phyloP scores from a whole-genome alignment of 2,888 invertebrate genomes.

The Antheraea assamensis region DNA sequence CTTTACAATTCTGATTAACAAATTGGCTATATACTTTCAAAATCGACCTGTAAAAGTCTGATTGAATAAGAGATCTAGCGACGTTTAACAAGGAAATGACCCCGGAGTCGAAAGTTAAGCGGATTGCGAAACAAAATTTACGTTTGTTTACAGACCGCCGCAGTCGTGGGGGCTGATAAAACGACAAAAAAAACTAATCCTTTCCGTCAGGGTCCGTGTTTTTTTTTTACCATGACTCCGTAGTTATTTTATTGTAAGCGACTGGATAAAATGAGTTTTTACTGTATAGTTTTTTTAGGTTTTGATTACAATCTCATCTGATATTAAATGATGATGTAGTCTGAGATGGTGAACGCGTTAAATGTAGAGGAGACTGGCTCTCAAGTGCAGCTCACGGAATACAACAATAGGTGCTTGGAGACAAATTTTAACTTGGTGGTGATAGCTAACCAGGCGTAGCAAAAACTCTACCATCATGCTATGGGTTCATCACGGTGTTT shows the following conservation, averaged over 20 bases:
- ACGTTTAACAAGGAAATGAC: constrained; percentile 59
- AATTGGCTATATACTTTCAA: neutral
- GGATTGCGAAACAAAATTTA: constrained; percentile 55
- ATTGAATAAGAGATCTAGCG: constrained; percentile 34
- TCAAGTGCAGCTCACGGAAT: no score
- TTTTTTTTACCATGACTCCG: constrained; percentile 30
- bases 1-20: neutral
- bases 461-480: no score
- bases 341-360: no score
- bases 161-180: constrained; percentile 42
- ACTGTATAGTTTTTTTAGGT: neutral
- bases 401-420: no score
- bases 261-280: neutral
- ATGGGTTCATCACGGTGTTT: no score
- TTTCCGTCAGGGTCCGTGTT: constrained; percentile 28
- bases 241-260: constrained; percentile 5
- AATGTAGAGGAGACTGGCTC: no score
- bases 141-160: constrained; percentile 44
- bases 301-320: no score
- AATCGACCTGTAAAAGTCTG: constrained; percentile 24
- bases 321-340: no score
- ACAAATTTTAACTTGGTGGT: no score
- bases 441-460: no score
- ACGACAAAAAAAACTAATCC: constrained; percentile 31
- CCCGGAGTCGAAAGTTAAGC: constrained; percentile 54